phyloP scores from a whole-genome alignment of 2,888 invertebrate genomes.

The Drosophila nr. fundita region DNA sequence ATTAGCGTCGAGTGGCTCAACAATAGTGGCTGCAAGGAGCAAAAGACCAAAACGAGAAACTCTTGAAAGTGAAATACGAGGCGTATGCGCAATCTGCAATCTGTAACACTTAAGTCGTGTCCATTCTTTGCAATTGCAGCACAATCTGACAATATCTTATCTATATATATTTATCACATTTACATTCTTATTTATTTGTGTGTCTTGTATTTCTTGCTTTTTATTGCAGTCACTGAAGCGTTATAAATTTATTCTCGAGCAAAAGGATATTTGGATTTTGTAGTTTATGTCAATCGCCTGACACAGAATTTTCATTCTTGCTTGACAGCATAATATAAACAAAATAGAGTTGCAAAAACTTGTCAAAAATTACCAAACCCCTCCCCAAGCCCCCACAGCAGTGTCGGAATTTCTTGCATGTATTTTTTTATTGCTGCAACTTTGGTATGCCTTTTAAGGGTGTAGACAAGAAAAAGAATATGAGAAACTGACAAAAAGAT shows the following conservation, averaged over 20 bases:
- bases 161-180: constrained; percentile 30
- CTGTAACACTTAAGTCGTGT: constrained; percentile 18
- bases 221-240: constrained; percentile 26
- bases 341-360: constrained; percentile 50
- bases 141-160: constrained; percentile 35
- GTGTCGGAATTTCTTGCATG: constrained; percentile 1
- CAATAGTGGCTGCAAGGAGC: constrained; percentile 25
- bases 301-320: constrained; percentile 20
- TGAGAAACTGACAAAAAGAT: constrained; percentile 34
- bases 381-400: background rate
- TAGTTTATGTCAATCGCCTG: constrained; percentile 46
- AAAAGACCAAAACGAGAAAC: constrained; percentile 19
- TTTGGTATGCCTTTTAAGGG: constrained; percentile 35
- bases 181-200: constrained; percentile 31
- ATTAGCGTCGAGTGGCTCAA: constrained; percentile 70
- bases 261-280: constrained; percentile 31
- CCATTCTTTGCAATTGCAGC: constrained; percentile 20
- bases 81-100: constrained; percentile 43
- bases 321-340: constrained; percentile 38
- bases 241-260: constrained; percentile 8
- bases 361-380: constrained; percentile 34
- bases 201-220: constrained; percentile 11
- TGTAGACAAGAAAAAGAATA: constrained; percentile 25
- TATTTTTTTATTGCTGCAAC: constrained; percentile 29
- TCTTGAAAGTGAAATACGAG: constrained; percentile 23